A percentile compares a stretch with the other conserved stretches of the same genome.
phyloP scores from a whole-genome alignment of 1,140 invertebrate species.

The Atta texana region DNA sequence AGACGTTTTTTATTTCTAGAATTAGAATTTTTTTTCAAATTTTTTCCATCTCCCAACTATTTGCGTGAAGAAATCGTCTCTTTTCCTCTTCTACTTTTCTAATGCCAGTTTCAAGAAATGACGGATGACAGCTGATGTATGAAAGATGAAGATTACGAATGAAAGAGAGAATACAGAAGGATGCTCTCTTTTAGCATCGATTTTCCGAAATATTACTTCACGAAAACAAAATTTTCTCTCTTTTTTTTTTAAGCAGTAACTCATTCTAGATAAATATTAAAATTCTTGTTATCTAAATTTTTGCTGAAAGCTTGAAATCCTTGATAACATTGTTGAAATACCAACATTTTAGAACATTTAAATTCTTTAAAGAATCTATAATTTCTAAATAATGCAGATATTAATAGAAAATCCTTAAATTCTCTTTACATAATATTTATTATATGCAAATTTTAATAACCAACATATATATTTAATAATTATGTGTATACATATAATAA shows the following conservation, averaged over 20 bases:
- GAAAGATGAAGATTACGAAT: conserved; percentile 66
- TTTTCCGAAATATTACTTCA: conserved; percentile 18
- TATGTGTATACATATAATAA: not conserved
- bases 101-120: conserved; percentile 39
- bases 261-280: conserved; percentile 16
- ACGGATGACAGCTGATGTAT: conserved; percentile 67
- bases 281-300: not conserved
- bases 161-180: conserved; percentile 28
- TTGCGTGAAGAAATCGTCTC: conserved; percentile 23
- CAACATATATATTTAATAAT: not conserved
- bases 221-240: conserved; percentile 6
- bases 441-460: not conserved
- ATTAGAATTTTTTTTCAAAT: conserved; percentile 16
- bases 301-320: not conserved
- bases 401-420: not conserved
- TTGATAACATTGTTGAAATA: not conserved
- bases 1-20: not conserved
- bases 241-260: not conserved
- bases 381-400: not conserved
- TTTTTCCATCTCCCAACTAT: not conserved
- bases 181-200: conserved; percentile 51
- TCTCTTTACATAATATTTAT: not conserved
- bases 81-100: not conserved
- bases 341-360: not conserved
- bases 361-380: not conserved